Conservation (phyloP, 2,797 vertebrate species). For the Rhinichthys osculus region DNA sequence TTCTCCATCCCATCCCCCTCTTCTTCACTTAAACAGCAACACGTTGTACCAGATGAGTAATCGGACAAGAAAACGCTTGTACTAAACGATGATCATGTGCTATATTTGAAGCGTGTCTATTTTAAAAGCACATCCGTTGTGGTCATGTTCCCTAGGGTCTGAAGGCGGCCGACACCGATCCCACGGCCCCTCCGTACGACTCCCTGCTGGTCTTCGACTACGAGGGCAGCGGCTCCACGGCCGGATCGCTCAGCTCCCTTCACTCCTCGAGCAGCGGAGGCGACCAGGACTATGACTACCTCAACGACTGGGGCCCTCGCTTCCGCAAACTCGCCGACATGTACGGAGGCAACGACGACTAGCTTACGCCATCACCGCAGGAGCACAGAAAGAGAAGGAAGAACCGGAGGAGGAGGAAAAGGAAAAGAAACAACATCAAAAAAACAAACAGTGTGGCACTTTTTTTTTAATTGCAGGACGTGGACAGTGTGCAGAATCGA, state of each 20-base stretch:
- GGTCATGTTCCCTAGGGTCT: slow-evolving; percentile 83
- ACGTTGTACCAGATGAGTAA: not conserved
- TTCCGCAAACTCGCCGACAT: slow-evolving; percentile 98
- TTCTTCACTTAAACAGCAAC: slow-evolving; percentile 20
- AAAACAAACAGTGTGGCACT: slow-evolving; percentile 68
- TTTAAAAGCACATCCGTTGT: slow-evolving; percentile 34
- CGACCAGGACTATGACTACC: slow-evolving; percentile 98
- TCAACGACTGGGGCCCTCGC: slow-evolving; percentile 96
- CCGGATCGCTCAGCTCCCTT: slow-evolving; percentile 96
- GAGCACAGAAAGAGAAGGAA: slow-evolving; percentile 33
- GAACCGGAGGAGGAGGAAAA: slow-evolving; percentile 47
- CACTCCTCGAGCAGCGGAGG: slow-evolving; percentile 94
- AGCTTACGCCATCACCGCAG: slow-evolving; percentile 50
- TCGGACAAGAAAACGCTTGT: not conserved
- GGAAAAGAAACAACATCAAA: slow-evolving; percentile 48
- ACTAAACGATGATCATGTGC: not conserved
- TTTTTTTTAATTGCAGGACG: slow-evolving; percentile 79
- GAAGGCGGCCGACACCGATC: slow-evolving; percentile 96
- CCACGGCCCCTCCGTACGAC: slow-evolving; percentile 95
- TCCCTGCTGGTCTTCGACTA: slow-evolving; percentile 98
- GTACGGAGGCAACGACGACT: slow-evolving; percentile 94
- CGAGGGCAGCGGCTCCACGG: slow-evolving; percentile 94
- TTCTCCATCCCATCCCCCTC: slow-evolving; percentile 41
- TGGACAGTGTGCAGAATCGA: slow-evolving; percentile 86
- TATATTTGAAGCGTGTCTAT: not conserved